A percentile compares a stretch with the other conserved stretches of the same genome.
phyloP scores from a whole-genome alignment of 2,888 invertebrate species.

The Ophraella communa region DNA sequence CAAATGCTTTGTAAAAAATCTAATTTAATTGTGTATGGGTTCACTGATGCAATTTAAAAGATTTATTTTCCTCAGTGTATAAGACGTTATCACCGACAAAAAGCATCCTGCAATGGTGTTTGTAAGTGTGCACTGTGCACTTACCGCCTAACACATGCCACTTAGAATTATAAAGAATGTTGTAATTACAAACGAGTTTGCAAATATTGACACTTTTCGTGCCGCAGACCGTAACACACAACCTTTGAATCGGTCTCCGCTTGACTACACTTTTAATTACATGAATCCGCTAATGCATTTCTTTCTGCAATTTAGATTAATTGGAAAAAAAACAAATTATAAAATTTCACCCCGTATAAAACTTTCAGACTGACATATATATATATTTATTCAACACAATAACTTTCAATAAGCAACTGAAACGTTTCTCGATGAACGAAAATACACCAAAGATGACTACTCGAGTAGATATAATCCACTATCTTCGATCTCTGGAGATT shows the following conservation, averaged over 20 bases:
- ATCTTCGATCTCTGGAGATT: slow-evolving; percentile 38
- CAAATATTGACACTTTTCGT: slow-evolving; percentile 38
- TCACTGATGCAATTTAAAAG: no score
- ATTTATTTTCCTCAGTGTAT: slow-evolving; percentile 3
- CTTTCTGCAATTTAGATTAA: not conserved
- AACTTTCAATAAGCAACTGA: not conserved
- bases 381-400: no score
- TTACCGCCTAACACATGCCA: slow-evolving; percentile 37
- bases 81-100: not conserved
- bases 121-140: slow-evolving; percentile 26
- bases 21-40: no score
- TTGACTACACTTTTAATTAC: not conserved
- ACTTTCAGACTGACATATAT: no score
- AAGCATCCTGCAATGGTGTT: not conserved
- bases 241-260: not conserved
- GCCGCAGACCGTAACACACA: slow-evolving; percentile 18
- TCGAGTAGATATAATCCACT: slow-evolving; percentile 46
- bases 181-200: slow-evolving; percentile 42
- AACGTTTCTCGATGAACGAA: not conserved
- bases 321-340: no score
- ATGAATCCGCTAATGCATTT: not conserved
- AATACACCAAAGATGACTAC: slow-evolving; percentile 34
- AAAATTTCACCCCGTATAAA: no score
- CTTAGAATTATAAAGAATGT: slow-evolving; percentile 36
- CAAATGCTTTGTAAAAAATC: no score